Conservation (phyloP, 2,797 vertebrate genomes). For the Dryobates pubescens region DNA sequence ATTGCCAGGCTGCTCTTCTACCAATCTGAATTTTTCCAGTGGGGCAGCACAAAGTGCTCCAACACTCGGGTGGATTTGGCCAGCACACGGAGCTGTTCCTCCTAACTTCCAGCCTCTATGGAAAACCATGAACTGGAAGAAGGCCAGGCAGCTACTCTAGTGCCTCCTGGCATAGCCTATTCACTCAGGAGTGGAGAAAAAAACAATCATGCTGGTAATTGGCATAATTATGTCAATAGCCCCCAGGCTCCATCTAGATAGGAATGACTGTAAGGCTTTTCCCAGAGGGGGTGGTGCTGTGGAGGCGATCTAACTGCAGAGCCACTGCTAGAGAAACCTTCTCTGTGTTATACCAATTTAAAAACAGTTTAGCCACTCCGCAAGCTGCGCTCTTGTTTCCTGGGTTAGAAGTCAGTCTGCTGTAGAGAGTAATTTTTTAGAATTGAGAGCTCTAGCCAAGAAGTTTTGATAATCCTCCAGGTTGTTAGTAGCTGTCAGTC, state of each 20-base stretch:
- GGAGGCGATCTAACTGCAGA: background rate
- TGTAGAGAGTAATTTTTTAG: background rate
- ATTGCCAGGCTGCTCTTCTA: background rate
- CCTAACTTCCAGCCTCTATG: background rate
- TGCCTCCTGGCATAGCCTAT: background rate
- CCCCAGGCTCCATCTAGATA: background rate
- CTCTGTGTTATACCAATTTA: accelerated
- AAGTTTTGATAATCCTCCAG: constrained; percentile 39
- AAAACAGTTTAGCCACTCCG: background rate
- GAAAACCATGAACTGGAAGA: constrained; percentile 2
- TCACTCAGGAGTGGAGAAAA: background rate
- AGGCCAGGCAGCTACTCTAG: constrained; percentile 25
- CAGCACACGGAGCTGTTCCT: background rate
- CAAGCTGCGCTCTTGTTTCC: background rate
- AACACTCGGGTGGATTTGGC: background rate
- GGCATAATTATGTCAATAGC: constrained; percentile 57
- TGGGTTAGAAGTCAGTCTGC: background rate
- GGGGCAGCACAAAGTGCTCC: background rate
- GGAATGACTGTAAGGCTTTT: background rate
- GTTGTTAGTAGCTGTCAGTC: background rate
- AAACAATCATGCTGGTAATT: constrained; percentile 45
- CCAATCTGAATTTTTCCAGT: background rate
- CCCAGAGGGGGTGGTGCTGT: background rate
- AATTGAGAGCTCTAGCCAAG: constrained; percentile 15
- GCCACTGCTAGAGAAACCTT: background rate